Base-by-base conservation (phyloP, 2,797 vertebrate genomes). In the Serranus cabrilla region DNA sequence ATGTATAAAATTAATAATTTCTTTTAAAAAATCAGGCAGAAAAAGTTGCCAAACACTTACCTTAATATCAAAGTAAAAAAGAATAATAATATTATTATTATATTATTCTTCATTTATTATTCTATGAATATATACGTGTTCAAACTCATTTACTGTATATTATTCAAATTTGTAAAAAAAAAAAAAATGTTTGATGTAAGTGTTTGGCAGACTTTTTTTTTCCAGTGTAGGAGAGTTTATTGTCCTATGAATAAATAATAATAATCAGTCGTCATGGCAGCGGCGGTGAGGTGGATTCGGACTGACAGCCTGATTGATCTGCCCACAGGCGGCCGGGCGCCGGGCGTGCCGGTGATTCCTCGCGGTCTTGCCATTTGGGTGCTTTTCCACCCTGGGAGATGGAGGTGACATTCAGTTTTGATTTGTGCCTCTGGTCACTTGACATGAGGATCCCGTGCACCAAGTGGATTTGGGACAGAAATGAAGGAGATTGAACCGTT, bases 361-460 rank as follows among this genome's bases (percentile, higher is more conserved):
- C 5, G 51, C 0, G 31, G 77, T 46, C 57, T 74, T 5, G 45
- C 18, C 63, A 76, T 78, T 82, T 73, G 39, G 40, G 45, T 55
- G 52, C 10, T 47, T 61, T 84, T 84, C 46, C 43, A 66, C 16
- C 83, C 72, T 69, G 25, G 31, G 74, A 78, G 82, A 88, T 42
- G 57, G 61, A 78, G 40, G 77, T 78, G 78, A 86, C 86, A 88
- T 78, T 85, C 59, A 51, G 75, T 81, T 84, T 68, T 64, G 71
- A 82, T 80, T 78, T 59, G 47, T 68, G 71, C 81, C 73, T 69
- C 55, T 72, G 60, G 74, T 64, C 70, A 72, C 70, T 67, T 55
- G 64, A 55, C 60, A 76, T 39, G 56, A 71, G 46, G 81, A 62
- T 66, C 66, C 23, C n/a, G 21, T 65, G 50, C 6, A n/a, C 40